A percentile compares a stretch with the other conserved stretches of the same genome.
phyloP scores from a whole-genome alignment of 2,797 vertebrate species.

The Tinamus major region DNA sequence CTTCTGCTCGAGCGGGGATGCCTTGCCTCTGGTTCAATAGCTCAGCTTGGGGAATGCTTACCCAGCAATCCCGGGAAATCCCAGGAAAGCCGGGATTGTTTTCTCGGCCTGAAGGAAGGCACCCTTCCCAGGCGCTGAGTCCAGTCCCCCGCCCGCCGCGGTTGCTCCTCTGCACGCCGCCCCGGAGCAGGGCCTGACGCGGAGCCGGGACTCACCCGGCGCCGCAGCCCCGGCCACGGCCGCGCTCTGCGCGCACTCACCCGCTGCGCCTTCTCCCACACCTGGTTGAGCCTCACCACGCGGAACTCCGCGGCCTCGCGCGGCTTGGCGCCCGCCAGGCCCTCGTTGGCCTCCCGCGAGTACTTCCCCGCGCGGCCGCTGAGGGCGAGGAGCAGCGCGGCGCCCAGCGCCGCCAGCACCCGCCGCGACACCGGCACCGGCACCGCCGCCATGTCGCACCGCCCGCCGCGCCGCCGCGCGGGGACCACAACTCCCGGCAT shows the following conservation, averaged over 20 bases:
- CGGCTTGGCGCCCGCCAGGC: conserved; percentile 67
- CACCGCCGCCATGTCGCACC: neutral
- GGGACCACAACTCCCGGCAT: conserved; percentile 41
- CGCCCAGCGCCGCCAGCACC: neutral
- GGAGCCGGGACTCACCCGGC: too few species aligned
- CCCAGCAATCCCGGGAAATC: neutral
- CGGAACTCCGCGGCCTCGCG: conserved; percentile 85
- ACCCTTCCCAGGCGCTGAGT: neutral
- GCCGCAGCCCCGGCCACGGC: too few species aligned
- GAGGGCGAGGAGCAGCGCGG: conserved; percentile 10
- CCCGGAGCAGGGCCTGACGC: too few species aligned
- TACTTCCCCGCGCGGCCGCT: conserved; percentile 82
- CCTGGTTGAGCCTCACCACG: conserved; percentile 90
- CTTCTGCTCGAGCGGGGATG: neutral
- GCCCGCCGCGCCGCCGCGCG: neutral
- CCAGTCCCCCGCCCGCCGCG: neutral
- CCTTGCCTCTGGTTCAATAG: neutral
- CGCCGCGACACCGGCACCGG: neutral
- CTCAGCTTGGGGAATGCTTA: neutral
- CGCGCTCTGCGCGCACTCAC: conserved; percentile 78
- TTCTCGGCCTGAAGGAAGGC: neutral
- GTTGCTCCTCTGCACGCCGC: neutral
- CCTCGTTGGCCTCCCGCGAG: conserved; percentile 90
- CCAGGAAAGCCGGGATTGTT: neutral
- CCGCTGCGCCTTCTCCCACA: conserved; percentile 94